Conservation (phyloP, 2,888 invertebrate genomes). For the Eumerus sabulonum region DNA sequence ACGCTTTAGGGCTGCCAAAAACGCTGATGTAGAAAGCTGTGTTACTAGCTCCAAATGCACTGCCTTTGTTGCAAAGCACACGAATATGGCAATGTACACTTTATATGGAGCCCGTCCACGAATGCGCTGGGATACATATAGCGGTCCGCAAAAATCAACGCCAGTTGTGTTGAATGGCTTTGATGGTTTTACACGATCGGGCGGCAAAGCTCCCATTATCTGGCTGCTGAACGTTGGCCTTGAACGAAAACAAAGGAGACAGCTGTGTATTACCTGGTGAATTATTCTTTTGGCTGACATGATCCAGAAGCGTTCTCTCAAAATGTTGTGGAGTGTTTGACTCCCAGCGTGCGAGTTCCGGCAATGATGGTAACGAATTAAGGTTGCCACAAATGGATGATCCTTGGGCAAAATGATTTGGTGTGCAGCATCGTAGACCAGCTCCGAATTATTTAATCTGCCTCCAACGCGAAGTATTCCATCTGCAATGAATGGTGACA, state of each 20-base stretch:
- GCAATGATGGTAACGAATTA: conserved; percentile 8
- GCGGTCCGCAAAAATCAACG: conserved; percentile 24
- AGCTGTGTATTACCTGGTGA: conserved; percentile 10
- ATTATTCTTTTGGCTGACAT: conserved; percentile 3
- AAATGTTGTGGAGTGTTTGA: conserved; percentile 20
- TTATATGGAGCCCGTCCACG: conserved; percentile 9
- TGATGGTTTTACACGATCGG: background rate
- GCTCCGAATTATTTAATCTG: background rate
- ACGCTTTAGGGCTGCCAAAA: conserved; percentile 14
- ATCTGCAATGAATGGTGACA: conserved; percentile 15
- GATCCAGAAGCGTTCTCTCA: conserved; percentile 20
- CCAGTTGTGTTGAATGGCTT: conserved; percentile 14
- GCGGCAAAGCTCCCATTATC: conserved; percentile 11
- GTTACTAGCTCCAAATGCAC: conserved; percentile 20
- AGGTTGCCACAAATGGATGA: conserved; percentile 8
- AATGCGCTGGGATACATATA: conserved; percentile 17
- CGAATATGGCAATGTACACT: conserved; percentile 13
- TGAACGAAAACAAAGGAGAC: conserved; percentile 21
- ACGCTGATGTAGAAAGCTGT: conserved; percentile 2
- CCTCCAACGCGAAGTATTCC: conserved; percentile 21
- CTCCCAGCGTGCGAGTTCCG: background rate
- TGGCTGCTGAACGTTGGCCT: conserved; percentile 17
- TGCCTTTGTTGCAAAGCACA: conserved; percentile 23
- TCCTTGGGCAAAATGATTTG: conserved; percentile 15
- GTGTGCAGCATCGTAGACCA: conserved; percentile 14